A percentile compares a stretch with the other conserved stretches of the same genome.
Conservation (phyloP, 2,113 vertebrate genomes). For the Thymallus thymallus region DNA sequence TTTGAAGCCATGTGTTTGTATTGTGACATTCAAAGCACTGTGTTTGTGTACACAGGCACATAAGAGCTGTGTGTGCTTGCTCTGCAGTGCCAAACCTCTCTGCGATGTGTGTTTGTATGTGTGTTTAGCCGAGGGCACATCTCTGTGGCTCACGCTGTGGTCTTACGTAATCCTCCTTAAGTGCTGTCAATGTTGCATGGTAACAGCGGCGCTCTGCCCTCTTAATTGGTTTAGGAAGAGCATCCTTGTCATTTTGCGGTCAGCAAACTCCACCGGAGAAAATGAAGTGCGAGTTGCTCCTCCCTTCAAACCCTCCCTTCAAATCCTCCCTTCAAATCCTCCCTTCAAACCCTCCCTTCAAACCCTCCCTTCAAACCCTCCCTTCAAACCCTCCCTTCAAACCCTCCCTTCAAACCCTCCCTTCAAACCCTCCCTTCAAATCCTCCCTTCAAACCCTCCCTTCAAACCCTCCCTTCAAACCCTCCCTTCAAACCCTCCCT, state of each 20-base stretch:
- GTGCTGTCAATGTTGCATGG: slow-evolving; percentile 65
- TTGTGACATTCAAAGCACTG: neutral
- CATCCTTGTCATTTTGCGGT: slow-evolving; percentile 69
- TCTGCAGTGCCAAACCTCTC: slow-evolving; percentile 22
- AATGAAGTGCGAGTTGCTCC: slow-evolving; percentile 59
- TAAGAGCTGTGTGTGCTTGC: slow-evolving; percentile 12
- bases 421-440: no score
- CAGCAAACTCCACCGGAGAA: slow-evolving; percentile 63
- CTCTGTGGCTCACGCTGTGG: slow-evolving; percentile 43
- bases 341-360: no score
- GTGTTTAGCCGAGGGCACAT: slow-evolving; percentile 37
- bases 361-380: no score
- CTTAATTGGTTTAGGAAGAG: slow-evolving; percentile 73
- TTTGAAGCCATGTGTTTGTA: no score
- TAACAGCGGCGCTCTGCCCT: slow-evolving; percentile 5
- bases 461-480: no score
- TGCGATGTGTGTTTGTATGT: neutral
- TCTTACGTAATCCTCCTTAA: slow-evolving; percentile 55
- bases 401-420: no score
- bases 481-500: no score
- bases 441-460: no score
- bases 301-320: no score
- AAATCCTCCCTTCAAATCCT: no score
- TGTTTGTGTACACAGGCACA: slow-evolving; percentile 13
- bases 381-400: no score